These are phyloP conservation scores for Pipistrellus kuhlii DNA, from an alignment of 2,797 vertebrate genomes.

Conservation along the genomic window DNA sequence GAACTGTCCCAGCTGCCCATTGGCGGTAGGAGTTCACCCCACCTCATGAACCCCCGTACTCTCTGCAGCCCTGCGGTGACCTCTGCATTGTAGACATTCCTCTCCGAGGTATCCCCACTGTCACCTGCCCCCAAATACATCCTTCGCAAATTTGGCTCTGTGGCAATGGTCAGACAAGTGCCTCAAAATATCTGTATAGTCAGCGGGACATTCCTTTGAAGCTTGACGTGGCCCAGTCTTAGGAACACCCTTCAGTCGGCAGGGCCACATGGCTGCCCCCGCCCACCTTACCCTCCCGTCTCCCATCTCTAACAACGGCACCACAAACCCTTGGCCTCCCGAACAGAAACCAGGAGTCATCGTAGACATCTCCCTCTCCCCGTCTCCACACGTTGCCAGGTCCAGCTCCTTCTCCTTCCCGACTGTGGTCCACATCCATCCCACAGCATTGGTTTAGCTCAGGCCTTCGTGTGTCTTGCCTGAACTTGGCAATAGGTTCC, in stretches of 20 bases:
- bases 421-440: background rate
- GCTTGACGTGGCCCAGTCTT: background rate
- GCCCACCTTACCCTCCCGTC: background rate
- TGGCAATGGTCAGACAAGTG: background rate
- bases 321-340: background rate
- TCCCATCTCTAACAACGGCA: background rate
- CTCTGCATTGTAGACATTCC: background rate
- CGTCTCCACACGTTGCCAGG: accelerated
- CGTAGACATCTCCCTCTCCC: background rate
- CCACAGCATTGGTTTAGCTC: background rate
- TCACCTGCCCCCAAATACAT: background rate
- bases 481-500: background rate
- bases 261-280: background rate
- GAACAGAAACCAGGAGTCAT: background rate
- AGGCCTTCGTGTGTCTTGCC: background rate
- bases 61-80: background rate
- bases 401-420: background rate
- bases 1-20: background rate
- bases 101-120: background rate
- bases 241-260: background rate
- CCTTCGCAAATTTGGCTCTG: background rate
- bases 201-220: background rate
- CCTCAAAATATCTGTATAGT: background rate
- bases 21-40: background rate
- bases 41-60: background rate